Evolutionary conservation across 1,140 invertebrate genomes (phyloP), one percentile per base, ranked within the genome.

Genomic region (Drosophila bocqueti): DNA sequence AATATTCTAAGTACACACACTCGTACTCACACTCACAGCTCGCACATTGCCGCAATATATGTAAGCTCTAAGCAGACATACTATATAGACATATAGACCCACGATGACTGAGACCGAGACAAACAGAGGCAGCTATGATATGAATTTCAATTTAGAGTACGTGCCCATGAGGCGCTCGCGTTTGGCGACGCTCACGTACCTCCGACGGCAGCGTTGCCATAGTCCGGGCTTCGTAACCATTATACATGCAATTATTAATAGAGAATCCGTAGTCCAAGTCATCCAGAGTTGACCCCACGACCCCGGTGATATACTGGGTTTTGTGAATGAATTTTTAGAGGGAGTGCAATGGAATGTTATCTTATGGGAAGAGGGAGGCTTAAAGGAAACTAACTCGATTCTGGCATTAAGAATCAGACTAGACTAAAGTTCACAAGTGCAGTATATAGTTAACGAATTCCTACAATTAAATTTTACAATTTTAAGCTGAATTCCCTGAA

Each of bases 141-240:
- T 78, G 85, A 89, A 89, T 89, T 89, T 90, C 78, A 89, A 90
- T 90, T 78, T 90, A 76, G 46, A 73, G 78, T 85, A 89, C 84
- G 84, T 89, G 84, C 75, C 74, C 86, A 85, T 89, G 82, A 69
- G 78, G 66, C 75, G 73, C 69, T 80, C 81, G 77, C 81, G 52
- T 67, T 85, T 52, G 31, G 36, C 72, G 84, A 66, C 72, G 63
- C 81, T 79, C 85, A 81, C 84, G 85, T 81, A 73, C 49, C 42
- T 40, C 54, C 57, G 60, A 47, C 29, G 76, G 43, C 63, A 34
- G 57, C 26, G 59, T 18, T 18, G 46, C 15, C 42, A 43, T 50
- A 18, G 57, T 52, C 36, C 49, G 26, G 55, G 43, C 26, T 69
- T 38, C 45, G 26, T 43, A 52, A 49, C 61, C 74, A 82, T 82